Conservation (phyloP, 2,113 vertebrate species). For the Pangasianodon hypophthalmus region DNA sequence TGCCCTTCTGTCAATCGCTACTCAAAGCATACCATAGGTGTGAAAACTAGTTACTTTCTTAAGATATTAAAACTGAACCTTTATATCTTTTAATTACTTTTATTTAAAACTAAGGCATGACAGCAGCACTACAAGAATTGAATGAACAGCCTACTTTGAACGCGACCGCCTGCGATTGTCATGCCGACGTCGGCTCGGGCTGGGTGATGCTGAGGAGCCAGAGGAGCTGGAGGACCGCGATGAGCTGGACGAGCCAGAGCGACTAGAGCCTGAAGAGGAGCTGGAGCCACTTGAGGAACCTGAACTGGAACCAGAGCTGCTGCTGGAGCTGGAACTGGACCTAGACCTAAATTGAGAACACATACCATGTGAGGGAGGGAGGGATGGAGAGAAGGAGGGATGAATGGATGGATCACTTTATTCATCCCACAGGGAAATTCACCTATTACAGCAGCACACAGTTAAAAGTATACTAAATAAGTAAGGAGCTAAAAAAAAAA, state of each 20-base stretch:
- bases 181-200: conserved; percentile 87
- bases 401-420: not conserved
- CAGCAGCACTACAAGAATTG: not conserved
- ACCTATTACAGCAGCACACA: not conserved
- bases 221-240: conserved; percentile 94
- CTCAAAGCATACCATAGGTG: not conserved
- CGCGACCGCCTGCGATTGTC: conserved; percentile 91
- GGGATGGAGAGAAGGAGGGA: not conserved
- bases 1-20: not conserved
- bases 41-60: not conserved
- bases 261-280: conserved; percentile 91
- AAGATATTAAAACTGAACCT: not conserved
- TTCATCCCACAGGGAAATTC: not conserved
- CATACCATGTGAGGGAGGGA: not conserved
- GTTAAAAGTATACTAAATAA: not conserved
- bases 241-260: conserved; percentile 90
- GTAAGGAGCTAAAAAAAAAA: not conserved
- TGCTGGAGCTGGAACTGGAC: conserved; percentile 92
- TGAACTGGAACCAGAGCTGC: conserved; percentile 92
- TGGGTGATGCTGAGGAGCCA: conserved; percentile 92
- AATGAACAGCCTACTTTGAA: conserved; percentile 80
- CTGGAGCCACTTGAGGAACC: conserved; percentile 96
- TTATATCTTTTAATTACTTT: not conserved
- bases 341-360: conserved; percentile 67
- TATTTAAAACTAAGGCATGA: not conserved